Conservation (phyloP, 1,140 invertebrate genomes). For the Temnothorax longispinosus region DNA sequence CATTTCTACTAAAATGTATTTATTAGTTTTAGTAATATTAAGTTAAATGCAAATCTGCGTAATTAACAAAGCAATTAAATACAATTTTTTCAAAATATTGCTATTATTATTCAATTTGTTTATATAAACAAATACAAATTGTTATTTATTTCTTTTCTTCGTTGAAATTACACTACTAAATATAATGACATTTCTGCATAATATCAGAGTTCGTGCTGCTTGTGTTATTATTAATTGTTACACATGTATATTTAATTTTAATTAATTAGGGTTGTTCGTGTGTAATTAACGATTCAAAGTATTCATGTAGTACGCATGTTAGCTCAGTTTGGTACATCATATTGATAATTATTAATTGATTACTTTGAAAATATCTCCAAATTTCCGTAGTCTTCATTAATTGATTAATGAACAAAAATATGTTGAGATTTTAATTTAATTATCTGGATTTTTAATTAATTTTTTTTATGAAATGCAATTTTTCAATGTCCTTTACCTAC, state of each 20-base stretch:
- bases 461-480: neutral
- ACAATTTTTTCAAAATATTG: neutral
- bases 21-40: neutral
- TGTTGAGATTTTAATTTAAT: neutral
- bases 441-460: constrained; percentile 2
- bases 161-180: constrained; percentile 22
- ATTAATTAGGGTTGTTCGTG: constrained; percentile 45
- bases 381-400: constrained; percentile 21
- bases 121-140: neutral
- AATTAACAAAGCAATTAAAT: neutral
- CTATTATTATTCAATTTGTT: neutral
- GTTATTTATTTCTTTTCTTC: constrained; percentile 32
- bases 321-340: constrained; percentile 20
- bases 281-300: constrained; percentile 48
- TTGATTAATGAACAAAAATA: neutral
- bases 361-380: neutral
- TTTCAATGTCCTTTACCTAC: neutral
- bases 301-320: neutral
- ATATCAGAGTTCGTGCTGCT: constrained; percentile 15
- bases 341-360: constrained; percentile 2
- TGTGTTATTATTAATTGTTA: constrained; percentile 49
- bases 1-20: neutral
- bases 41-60: neutral
- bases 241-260: constrained; percentile 46
- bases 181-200: constrained; percentile 32